phyloP scores from a whole-genome alignment of 2,113 vertebrate species.

The Sorex fumeus region DNA sequence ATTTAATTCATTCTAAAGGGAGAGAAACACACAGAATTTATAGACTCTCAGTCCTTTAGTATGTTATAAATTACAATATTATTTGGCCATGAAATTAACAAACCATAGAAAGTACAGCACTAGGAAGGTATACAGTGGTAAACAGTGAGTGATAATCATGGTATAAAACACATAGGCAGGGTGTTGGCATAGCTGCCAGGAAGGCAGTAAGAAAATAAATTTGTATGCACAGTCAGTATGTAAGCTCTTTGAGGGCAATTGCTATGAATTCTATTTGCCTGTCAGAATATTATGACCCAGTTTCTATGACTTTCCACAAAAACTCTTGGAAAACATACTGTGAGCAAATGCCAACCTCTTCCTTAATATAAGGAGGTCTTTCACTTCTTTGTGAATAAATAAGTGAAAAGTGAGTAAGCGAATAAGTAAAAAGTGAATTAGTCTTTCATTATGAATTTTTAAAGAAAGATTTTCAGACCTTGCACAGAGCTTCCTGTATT shows the following conservation, averaged over 20 bases:
- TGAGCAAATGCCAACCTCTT: neutral
- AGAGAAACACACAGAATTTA: conserved; percentile 24
- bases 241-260: conserved; percentile 53
- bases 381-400: too few relatives aligned
- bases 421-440: too few relatives aligned
- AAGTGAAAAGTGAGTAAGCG: too few relatives aligned
- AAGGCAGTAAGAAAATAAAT: conserved; percentile 28
- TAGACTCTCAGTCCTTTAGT: conserved; percentile 23
- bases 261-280: neutral
- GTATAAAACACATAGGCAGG: conserved; percentile 45
- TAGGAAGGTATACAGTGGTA: conserved; percentile 58
- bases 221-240: neutral
- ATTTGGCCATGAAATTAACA: conserved; percentile 73
- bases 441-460: too few relatives aligned
- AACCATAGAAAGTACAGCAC: conserved; percentile 54
- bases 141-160: conserved; percentile 48
- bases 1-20: conserved; percentile 57
- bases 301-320: neutral
- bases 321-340: neutral
- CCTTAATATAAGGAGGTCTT: neutral
- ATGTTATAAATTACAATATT: conserved; percentile 60
- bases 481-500: neutral
- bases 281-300: neutral
- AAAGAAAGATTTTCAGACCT: neutral
- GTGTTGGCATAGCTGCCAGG: conserved; percentile 12